Evolutionary conservation across 2,113 vertebrate species (phyloP).

Genomic region (Apaloderma vittatum): DNA sequence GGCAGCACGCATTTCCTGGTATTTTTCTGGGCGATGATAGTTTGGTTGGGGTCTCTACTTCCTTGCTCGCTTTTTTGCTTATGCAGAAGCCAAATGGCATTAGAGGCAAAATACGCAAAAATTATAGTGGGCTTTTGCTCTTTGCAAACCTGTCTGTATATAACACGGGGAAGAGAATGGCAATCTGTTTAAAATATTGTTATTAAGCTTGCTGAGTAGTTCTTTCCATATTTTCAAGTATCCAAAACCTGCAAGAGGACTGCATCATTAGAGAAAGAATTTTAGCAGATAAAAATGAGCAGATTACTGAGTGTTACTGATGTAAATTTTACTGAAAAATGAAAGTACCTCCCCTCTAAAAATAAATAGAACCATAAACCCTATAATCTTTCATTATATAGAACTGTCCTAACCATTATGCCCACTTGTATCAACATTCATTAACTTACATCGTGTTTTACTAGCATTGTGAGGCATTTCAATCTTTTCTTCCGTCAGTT

Average conservation of each 20-base stretch:
- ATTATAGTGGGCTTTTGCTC: background rate
- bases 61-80: background rate
- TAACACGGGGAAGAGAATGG: background rate
- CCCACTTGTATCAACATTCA: background rate
- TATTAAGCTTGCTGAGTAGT: background rate
- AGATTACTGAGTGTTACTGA: background rate
- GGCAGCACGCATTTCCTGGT: accelerated
- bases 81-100: background rate
- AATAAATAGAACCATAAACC: background rate
- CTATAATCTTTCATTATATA: background rate
- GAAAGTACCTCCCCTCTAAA: background rate
- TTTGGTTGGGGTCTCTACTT: background rate
- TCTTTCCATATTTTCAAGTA: background rate
- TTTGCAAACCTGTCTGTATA: background rate
- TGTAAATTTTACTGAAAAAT: background rate
- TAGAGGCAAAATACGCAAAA: background rate
- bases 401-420: background rate
- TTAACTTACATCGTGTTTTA: background rate
- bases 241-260: background rate
- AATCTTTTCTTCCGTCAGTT: background rate
- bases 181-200: background rate
- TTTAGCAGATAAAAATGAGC: background rate
- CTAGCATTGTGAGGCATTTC: background rate
- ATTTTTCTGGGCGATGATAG: background rate
- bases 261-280: background rate